phyloP scores from a whole-genome alignment of 2,113 vertebrate species.

The Melanerpes aurifrons region DNA sequence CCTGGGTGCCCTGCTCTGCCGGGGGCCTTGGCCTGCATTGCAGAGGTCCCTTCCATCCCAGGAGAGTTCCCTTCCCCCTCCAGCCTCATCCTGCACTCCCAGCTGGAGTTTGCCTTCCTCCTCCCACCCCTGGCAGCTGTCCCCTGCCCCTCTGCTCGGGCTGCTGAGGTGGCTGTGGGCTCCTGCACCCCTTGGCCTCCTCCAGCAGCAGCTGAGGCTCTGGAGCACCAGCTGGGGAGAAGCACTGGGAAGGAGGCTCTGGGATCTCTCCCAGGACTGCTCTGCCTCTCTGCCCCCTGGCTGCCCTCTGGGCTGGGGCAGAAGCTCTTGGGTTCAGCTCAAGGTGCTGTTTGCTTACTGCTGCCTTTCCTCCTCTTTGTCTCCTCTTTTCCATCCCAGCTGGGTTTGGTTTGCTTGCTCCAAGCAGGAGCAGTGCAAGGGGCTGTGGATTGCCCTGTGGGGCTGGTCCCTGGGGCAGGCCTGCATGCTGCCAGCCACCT shows the following conservation, averaged over 20 bases:
- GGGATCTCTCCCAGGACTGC: too few species aligned
- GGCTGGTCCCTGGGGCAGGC: not conserved
- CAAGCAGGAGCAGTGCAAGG: not conserved
- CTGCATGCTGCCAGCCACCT: not conserved
- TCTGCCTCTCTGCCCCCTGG: too few species aligned
- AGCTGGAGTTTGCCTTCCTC: not conserved
- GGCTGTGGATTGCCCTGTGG: not conserved
- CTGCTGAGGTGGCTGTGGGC: not conserved
- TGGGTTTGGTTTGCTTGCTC: not conserved
- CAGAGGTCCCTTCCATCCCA: too few species aligned
- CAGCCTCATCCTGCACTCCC: rapidly evolving
- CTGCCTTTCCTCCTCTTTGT: not conserved
- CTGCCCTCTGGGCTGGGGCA: too few species aligned
- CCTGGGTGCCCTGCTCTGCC: too few species aligned
- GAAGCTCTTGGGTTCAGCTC: too few species aligned
- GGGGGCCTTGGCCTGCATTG: too few species aligned
- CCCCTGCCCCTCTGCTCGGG: too few species aligned
- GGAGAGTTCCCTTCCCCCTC: not conserved
- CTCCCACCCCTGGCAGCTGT: not conserved
- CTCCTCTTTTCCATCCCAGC: not conserved
- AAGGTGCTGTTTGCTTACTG: too few species aligned
- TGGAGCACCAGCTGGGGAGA: not conserved
- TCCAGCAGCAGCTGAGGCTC: not conserved
- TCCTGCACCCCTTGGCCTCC: not conserved
- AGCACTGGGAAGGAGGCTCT: not conserved